Percentiles rank a stretch among this genome's conserved stretches.
Conservation (phyloP, 37 sponge, comb jelly and placozoan genomes). For the Aplysina aerophoba region DNA sequence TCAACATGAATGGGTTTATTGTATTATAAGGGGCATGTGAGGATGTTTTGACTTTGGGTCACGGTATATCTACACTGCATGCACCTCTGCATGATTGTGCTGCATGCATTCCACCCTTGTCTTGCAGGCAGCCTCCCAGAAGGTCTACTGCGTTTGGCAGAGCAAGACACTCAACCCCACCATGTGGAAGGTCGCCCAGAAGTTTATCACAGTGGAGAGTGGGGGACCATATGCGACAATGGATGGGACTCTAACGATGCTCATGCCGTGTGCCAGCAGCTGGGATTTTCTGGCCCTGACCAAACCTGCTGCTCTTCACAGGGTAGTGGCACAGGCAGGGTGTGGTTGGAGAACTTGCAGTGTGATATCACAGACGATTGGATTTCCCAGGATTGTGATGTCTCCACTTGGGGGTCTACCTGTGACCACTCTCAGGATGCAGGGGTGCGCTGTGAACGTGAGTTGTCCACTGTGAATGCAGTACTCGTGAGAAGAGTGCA, state of each 20-base stretch:
- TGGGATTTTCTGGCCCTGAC: background rate
- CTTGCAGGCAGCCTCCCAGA: background rate
- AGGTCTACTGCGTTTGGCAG: no score
- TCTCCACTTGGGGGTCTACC: background rate
- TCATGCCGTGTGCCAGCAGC: background rate
- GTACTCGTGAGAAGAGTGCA: no score
- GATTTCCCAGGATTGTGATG: background rate
- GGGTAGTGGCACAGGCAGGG: constrained; percentile 24
- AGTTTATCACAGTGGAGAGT: background rate
- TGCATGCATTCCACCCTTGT: background rate
- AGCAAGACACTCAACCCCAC: background rate
- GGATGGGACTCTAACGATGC: constrained; percentile 9
- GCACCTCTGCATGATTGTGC: no score
- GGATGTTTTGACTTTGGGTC: background rate
- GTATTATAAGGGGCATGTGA: background rate
- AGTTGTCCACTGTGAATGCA: background rate
- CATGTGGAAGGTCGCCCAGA: constrained; percentile 25
- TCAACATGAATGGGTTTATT: background rate
- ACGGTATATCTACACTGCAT: no score
- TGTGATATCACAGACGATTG: constrained; percentile 1
- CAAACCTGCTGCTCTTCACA: background rate
- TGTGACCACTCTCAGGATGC: constrained; percentile 15
- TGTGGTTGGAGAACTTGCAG: constrained; percentile 14
- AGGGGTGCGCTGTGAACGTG: constrained; percentile 4
- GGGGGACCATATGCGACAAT: constrained; percentile 21